Percentiles rank a stretch among this genome's conserved stretches.
Conservation (phyloP, 92 coral and sea anemone species). For the Zoanthus sansibaricus region DNA sequence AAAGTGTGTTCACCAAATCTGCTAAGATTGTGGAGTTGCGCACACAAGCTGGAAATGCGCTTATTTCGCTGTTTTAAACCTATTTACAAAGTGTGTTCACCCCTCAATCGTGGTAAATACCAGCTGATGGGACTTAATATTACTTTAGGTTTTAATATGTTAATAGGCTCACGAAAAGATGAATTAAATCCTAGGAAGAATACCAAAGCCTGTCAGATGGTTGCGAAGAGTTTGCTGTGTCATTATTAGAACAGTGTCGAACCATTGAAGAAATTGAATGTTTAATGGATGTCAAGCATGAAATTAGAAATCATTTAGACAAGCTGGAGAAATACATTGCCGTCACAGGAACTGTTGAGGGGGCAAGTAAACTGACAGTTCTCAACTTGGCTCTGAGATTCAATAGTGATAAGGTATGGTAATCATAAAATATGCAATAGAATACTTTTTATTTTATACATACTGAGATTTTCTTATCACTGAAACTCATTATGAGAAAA, state of each 20-base stretch:
- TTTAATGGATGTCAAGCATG: slow-evolving; percentile 60
- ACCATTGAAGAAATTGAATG: slow-evolving; percentile 63
- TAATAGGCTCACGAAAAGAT: background rate
- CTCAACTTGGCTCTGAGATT: slow-evolving; percentile 68
- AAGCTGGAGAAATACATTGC: slow-evolving; percentile 43
- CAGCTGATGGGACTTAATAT: background rate
- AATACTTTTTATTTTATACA: too few species aligned
- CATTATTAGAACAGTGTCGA: slow-evolving; percentile 69
- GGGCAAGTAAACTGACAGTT: slow-evolving; percentile 60
- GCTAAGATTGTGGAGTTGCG: too few species aligned
- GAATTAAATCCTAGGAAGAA: slow-evolving; percentile 24
- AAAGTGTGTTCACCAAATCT: too few species aligned
- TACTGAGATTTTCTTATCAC: too few species aligned
- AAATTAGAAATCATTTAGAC: slow-evolving; percentile 31
- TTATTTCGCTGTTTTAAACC: too few species aligned
- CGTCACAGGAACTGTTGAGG: slow-evolving; percentile 48
- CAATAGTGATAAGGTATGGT: slow-evolving; percentile 64
- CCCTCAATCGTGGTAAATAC: too few species aligned
- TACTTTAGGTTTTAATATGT: background rate
- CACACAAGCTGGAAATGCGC: too few species aligned
- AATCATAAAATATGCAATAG: too few species aligned
- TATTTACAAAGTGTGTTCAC: too few species aligned
- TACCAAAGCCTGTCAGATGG: slow-evolving; percentile 56
- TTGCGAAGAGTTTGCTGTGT: slow-evolving; percentile 68
- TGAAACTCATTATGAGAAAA: too few species aligned